These are phyloP conservation scores for Streblospio benedicti DNA, from an alignment of 1,140 invertebrate species.

Conservation along the genomic window DNA sequence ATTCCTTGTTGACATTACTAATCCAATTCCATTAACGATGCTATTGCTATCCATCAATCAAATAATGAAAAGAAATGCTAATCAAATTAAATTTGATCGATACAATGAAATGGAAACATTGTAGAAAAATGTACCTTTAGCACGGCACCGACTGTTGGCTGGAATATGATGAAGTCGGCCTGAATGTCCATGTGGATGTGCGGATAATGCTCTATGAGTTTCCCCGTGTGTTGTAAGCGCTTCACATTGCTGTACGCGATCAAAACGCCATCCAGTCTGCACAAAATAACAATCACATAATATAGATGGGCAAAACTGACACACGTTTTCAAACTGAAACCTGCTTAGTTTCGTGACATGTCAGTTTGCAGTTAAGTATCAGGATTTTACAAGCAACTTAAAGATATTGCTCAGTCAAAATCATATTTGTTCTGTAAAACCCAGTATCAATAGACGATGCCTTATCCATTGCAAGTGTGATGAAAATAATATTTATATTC, in stretches of 20 bases:
- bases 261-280: conserved; percentile 22
- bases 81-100: too few relatives aligned
- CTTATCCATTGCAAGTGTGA: too few relatives aligned
- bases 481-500: too few relatives aligned
- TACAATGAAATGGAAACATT: neutral
- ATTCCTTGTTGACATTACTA: too few relatives aligned
- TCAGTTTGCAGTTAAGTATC: too few relatives aligned
- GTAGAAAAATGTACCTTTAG: conserved; percentile 16
- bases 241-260: conserved; percentile 29
- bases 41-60: too few relatives aligned
- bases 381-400: too few relatives aligned
- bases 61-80: too few relatives aligned
- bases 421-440: too few relatives aligned
- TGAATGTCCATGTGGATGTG: conserved; percentile 29
- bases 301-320: neutral
- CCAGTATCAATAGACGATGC: too few relatives aligned
- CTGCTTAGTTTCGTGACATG: neutral
- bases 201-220: conserved; percentile 27
- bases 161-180: conserved; percentile 32
- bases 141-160: conserved; percentile 22
- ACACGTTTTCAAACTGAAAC: neutral
- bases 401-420: too few relatives aligned
- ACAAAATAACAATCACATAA: neutral
- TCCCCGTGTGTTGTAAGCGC: conserved; percentile 18
- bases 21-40: too few relatives aligned